These are phyloP conservation scores for Hycleus phaleratus DNA, from an alignment of 1,140 invertebrate species.

Conservation along the genomic window DNA sequence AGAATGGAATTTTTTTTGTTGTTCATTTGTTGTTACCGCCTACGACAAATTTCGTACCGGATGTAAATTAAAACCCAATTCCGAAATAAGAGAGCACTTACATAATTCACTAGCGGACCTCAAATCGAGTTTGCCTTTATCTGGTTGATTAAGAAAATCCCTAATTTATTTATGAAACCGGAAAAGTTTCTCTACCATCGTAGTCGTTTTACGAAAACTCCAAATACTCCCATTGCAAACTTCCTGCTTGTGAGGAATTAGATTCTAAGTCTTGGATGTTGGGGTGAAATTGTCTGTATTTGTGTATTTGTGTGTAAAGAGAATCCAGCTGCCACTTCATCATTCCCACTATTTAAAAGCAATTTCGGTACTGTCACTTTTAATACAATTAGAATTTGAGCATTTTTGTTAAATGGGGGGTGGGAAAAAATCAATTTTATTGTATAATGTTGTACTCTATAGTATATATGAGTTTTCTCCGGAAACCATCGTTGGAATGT, in stretches of 20 bases:
- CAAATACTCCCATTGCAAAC: background rate
- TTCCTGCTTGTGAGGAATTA: background rate
- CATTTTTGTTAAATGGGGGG: too few relatives aligned
- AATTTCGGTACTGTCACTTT: background rate
- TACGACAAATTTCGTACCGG: background rate
- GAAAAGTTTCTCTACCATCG: background rate
- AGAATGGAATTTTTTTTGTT: background rate
- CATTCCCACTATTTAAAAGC: background rate
- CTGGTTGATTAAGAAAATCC: conserved; percentile 2
- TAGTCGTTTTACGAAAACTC: background rate
- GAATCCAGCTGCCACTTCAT: background rate
- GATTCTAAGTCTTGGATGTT: background rate
- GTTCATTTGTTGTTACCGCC: background rate
- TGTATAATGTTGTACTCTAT: background rate
- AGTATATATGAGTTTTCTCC: background rate
- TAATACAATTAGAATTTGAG: background rate
- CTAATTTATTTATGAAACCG: conserved; percentile 3
- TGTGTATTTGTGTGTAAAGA: background rate
- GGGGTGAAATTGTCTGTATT: background rate
- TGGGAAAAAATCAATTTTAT: too few relatives aligned
- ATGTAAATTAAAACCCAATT: conserved; percentile 1
- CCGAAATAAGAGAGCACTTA: conserved; percentile 2
- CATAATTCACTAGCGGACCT: conserved; percentile 2
- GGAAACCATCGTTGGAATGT: background rate
- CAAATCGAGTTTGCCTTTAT: conserved; percentile 3